A percentile compares a stretch with the other conserved stretches of the same genome.
phyloP scores from a whole-genome alignment of 2,113 vertebrate genomes.

The Plestiodon gilberti region DNA sequence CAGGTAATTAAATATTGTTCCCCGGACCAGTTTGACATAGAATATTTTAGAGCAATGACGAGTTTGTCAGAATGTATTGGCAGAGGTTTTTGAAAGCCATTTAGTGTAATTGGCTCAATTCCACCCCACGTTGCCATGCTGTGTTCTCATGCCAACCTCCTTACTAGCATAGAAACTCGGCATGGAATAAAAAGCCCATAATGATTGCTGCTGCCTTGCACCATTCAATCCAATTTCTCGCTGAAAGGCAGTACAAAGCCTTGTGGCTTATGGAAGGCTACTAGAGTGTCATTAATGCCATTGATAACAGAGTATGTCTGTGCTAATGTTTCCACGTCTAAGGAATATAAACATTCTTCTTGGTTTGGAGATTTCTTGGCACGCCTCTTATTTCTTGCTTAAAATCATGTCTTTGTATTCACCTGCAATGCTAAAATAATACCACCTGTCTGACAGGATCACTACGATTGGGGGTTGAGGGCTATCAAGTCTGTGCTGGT shows the following conservation, averaged over 20 bases:
- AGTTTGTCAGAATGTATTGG: background rate
- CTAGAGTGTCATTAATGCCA: rapidly evolving
- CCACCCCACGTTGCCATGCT: background rate
- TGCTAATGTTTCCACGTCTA: background rate
- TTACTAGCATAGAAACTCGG: background rate
- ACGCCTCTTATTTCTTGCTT: background rate
- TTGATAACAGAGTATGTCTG: background rate
- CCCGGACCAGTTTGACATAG: background rate
- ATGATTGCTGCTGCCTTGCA: background rate
- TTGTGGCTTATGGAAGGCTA: background rate
- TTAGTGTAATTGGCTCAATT: background rate
- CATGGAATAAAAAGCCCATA: background rate
- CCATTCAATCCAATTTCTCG: background rate
- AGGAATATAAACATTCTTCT: background rate
- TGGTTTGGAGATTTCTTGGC: background rate
- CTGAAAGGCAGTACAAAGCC: background rate
- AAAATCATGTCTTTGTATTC: background rate
- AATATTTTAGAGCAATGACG: background rate
- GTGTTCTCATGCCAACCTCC: background rate
- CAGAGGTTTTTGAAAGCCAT: background rate
- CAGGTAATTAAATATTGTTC: slow-evolving; percentile 64
- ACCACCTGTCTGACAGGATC: slow-evolving; percentile 64
- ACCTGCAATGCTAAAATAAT: background rate
- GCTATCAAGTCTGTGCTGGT: slow-evolving; percentile 82
- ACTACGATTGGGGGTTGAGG: slow-evolving; percentile 80